These are phyloP conservation scores for Coelopa pilipes DNA, from an alignment of 2,888 invertebrate species.

Conservation along the genomic window DNA sequence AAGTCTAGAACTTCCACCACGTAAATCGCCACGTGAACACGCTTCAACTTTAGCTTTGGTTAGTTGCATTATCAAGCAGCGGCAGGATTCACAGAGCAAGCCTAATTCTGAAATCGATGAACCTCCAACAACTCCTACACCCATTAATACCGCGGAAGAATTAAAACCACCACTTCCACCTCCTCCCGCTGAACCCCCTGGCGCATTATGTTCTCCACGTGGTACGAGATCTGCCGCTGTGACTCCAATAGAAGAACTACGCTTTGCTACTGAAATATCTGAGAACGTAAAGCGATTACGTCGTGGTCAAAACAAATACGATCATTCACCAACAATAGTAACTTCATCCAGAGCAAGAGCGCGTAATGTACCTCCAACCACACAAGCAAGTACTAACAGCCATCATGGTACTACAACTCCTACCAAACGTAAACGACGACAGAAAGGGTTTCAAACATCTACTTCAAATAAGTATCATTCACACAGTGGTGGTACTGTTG, in stretches of 20 bases:
- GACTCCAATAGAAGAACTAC: slow-evolving; percentile 60
- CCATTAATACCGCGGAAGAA: slow-evolving; percentile 34
- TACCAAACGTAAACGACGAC: slow-evolving; percentile 40
- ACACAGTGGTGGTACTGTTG: slow-evolving; percentile 16
- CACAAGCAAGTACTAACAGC: slow-evolving; percentile 14
- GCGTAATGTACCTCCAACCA: neutral
- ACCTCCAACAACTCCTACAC: slow-evolving; percentile 42
- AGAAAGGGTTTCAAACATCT: slow-evolving; percentile 26
- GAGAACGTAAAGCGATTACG: slow-evolving; percentile 65
- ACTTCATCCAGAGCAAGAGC: neutral
- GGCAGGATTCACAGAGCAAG: slow-evolving; percentile 61
- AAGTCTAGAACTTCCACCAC: slow-evolving; percentile 68
- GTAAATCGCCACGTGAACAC: slow-evolving; percentile 89
- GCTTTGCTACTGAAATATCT: slow-evolving; percentile 64
- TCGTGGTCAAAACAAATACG: slow-evolving; percentile 63
- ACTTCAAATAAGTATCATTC: slow-evolving; percentile 27
- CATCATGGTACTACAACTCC: slow-evolving; percentile 3
- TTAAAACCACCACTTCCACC: neutral
- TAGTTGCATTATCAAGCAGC: slow-evolving; percentile 72
- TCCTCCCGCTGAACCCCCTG: slow-evolving; percentile 37
- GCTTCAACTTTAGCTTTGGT: slow-evolving; percentile 88
- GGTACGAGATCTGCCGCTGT: slow-evolving; percentile 56
- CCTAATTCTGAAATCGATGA: slow-evolving; percentile 61
- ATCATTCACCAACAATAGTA: slow-evolving; percentile 51
- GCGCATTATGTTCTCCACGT: slow-evolving; percentile 33